Conservation (phyloP, 1,140 invertebrate species). For the Colletes latitarsis region DNA sequence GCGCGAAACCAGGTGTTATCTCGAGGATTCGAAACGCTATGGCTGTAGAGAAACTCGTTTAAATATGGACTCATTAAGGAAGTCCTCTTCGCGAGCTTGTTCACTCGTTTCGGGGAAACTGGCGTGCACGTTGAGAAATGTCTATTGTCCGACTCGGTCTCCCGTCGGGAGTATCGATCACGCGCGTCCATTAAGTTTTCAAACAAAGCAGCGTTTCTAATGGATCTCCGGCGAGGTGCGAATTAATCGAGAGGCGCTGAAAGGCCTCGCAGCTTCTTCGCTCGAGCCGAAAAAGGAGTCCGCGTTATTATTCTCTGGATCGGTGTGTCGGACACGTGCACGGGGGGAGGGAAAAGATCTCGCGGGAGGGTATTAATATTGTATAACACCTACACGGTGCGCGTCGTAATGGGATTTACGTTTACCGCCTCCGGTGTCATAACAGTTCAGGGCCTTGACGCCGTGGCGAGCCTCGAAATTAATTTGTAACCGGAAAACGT, state of each 20-base stretch:
- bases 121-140: no score
- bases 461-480: constrained; percentile 44
- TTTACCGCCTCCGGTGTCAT: constrained; percentile 47
- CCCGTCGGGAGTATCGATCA: not conserved
- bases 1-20: no score
- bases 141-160: not conserved
- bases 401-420: constrained; percentile 41
- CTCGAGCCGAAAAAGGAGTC: constrained; percentile 11
- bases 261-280: not conserved
- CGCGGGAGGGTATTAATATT: constrained; percentile 46
- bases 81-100: no score
- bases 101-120: no score
- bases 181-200: not conserved
- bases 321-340: not conserved
- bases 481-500: constrained; percentile 62
- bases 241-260: constrained; percentile 30
- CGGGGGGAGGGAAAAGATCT: constrained; percentile 13
- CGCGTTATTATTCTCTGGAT: constrained; percentile 17
- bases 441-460: constrained; percentile 34
- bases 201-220: not conserved
- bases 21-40: no score
- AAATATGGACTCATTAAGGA: no score
- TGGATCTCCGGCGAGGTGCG: not conserved
- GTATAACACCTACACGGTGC: constrained; percentile 45
- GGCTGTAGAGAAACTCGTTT: no score